A percentile compares a stretch with the other conserved stretches of the same genome.
phyloP scores from a whole-genome alignment of 2,113 vertebrate species.

The Riparia riparia region DNA sequence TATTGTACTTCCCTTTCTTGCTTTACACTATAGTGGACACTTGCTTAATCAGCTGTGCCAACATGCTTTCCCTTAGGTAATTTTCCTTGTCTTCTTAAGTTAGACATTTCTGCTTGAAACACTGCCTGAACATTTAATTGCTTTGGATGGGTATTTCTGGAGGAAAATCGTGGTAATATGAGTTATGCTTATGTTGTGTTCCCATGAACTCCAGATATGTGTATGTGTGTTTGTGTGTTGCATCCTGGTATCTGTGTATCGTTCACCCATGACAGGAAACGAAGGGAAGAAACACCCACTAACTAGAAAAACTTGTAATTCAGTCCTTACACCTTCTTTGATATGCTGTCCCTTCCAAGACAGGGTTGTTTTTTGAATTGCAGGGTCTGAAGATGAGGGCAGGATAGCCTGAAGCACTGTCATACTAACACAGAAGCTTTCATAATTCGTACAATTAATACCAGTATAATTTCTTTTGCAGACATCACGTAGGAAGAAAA shows the following conservation, averaged over 20 bases:
- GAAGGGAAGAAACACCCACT: background rate
- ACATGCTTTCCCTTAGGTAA: background rate
- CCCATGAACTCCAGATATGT: background rate
- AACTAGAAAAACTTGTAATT: background rate
- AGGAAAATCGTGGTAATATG: rapidly evolving
- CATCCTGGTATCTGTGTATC: background rate
- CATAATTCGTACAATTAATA: background rate
- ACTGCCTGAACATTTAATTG: background rate
- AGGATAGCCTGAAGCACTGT: background rate
- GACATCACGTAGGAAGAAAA: background rate
- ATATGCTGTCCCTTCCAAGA: background rate
- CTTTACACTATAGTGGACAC: background rate
- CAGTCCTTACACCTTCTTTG: background rate
- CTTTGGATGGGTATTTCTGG: background rate
- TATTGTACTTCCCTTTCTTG: background rate
- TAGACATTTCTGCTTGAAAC: background rate
- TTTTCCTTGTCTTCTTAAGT: background rate
- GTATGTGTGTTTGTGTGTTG: background rate
- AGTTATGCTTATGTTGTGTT: background rate
- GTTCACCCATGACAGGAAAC: background rate
- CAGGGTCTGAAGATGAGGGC: background rate
- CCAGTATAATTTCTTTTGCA: background rate
- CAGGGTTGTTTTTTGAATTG: background rate
- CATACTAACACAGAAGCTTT: background rate
- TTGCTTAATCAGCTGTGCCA: background rate